A percentile compares a stretch with the other conserved stretches of the same genome.
Evolutionary conservation across 30 jellyfish, hydroid and myxozoan genomes (phyloP).

Genomic region (Morbakka virulenta): DNA sequence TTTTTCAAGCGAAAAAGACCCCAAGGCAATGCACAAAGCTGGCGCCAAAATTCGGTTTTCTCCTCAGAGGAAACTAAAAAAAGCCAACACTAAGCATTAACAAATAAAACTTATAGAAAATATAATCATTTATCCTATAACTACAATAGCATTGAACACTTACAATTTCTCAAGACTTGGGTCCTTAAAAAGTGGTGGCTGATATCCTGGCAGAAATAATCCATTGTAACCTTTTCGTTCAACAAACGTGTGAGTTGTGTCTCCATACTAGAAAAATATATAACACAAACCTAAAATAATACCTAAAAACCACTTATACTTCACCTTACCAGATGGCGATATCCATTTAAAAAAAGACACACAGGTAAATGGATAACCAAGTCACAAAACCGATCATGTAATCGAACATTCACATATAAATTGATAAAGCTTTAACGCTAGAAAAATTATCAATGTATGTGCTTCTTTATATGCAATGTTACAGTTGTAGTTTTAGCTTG

Average conservation of each 20-base stretch:
- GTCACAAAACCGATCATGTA: no score
- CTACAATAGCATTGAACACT: slow-evolving; percentile 1
- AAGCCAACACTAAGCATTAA: no score
- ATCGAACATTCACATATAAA: no score
- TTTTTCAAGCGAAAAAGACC: no score
- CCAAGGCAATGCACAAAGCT: not conserved
- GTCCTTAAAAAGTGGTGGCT: slow-evolving; percentile 52
- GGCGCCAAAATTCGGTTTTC: no score
- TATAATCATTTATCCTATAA: no score
- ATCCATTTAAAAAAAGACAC: not conserved
- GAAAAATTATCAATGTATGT: no score
- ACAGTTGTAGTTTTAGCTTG: no score
- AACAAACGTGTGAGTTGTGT: slow-evolving; percentile 86
- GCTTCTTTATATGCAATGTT: no score
- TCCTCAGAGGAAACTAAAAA: no score
- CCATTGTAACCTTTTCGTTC: slow-evolving; percentile 84
- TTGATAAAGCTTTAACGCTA: no score
- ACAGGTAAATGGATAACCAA: no score
- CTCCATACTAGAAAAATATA: slow-evolving; percentile 72
- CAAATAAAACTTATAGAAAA: not conserved
- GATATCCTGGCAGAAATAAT: slow-evolving; percentile 79
- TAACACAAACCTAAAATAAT: not conserved
- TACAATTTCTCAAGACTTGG: slow-evolving; percentile 63
- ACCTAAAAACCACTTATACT: not conserved
- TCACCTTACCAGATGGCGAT: not conserved